Conservation (phyloP, 2,113 vertebrate species). For the Theristicus caerulescens region DNA sequence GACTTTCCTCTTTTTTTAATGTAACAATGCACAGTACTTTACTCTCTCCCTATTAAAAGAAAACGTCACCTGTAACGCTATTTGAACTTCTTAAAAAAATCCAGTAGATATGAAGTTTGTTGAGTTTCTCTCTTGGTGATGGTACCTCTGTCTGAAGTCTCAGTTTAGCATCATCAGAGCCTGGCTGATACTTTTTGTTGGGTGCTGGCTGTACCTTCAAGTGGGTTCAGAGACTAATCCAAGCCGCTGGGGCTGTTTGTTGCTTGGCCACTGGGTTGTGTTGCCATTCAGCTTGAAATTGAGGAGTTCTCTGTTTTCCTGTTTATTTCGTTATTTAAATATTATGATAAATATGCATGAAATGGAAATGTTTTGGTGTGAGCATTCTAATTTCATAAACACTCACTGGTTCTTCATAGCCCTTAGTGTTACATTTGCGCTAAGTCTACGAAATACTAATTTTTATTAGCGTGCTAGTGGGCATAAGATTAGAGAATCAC, state of each 20-base stretch:
- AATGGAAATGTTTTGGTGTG: background rate
- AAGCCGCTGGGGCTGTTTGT: background rate
- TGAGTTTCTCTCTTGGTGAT: background rate
- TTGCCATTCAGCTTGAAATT: background rate
- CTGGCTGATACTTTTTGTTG: background rate
- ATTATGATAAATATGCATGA: background rate
- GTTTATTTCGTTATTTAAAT: background rate
- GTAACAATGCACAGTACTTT: background rate
- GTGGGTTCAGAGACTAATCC: background rate
- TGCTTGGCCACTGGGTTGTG: background rate
- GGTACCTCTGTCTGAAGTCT: background rate
- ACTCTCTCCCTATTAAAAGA: background rate
- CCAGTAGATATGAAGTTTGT: background rate
- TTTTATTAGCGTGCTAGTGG: background rate
- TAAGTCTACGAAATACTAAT: background rate
- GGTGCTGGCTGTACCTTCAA: background rate
- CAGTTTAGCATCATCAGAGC: background rate
- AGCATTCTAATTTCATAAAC: background rate
- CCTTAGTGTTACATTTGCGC: background rate
- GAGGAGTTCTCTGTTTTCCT: background rate
- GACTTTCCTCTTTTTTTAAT: background rate
- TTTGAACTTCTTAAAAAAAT: background rate
- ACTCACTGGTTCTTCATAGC: background rate
- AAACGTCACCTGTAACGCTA: accelerated
- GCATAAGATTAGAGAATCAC: background rate